These are phyloP conservation scores for Enteromius treurensis DNA, from an alignment of 2,797 vertebrate genomes.

Conservation along the genomic window DNA sequence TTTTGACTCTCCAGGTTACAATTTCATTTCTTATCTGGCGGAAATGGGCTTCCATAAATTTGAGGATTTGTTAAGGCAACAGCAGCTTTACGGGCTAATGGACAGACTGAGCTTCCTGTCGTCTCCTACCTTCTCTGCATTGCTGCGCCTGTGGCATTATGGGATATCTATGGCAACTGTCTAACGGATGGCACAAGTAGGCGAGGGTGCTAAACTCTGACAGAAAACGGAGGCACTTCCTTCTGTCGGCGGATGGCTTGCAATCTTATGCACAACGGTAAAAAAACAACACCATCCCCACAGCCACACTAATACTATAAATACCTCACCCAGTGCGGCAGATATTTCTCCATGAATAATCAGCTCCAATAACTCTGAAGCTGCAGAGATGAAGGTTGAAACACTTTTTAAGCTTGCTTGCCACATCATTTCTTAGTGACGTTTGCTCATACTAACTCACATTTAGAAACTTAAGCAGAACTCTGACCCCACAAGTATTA, in stretches of 20 bases:
- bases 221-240: constrained; percentile 48
- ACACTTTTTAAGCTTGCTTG: neutral
- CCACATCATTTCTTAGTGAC: neutral
- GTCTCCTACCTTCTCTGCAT: constrained; percentile 35
- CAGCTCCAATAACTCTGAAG: neutral
- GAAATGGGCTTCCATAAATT: constrained; percentile 2
- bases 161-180: constrained; percentile 79
- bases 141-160: constrained; percentile 40
- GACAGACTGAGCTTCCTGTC: constrained; percentile 30
- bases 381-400: neutral
- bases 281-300: constrained; percentile 10
- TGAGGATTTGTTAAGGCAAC: constrained; percentile 34
- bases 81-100: constrained; percentile 47
- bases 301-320: constrained; percentile 17
- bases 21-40: neutral
- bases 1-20: neutral
- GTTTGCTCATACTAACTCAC: neutral
- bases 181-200: constrained; percentile 75
- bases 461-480: neutral
- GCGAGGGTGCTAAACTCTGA: constrained; percentile 73
- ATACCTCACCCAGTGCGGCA: neutral
- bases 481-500: neutral
- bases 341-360: neutral
- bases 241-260: constrained; percentile 28
- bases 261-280: constrained; percentile 8